Evolutionary conservation across 2,797 vertebrate species (phyloP), one percentile per base, ranked within the genome.

Genomic region (Chelidonichthys spinosus): DNA sequence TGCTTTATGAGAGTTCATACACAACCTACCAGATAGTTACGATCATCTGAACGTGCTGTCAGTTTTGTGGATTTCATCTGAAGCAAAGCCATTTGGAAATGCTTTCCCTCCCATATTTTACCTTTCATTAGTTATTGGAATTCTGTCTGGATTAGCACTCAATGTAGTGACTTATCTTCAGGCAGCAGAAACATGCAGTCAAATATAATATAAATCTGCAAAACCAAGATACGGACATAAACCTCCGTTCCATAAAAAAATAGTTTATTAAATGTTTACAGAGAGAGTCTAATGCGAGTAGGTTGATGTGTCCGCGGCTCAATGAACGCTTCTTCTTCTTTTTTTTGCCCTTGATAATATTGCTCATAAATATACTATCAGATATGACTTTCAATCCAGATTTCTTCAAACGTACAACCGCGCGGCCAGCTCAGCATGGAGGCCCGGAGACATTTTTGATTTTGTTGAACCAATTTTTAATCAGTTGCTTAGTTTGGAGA

Each of bases 251-350:
- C 54, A 63, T 78, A 69, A 85, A 54, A 54, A 84, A 50, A 76
- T 39, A 42, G 18, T 63, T 86, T 78, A 74, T 77, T 86, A 81
- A 74, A 85, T 82, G 75, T 78, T 81, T 81, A 84, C 40, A 4
- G 65, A 69, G 60, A 65, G 50, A 47, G 54, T 55, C 75, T 69
- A 37, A 64, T 61, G 58, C 63, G 47, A 79, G 64, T 25, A 43
- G 44, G 25, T 70, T 55, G 56, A 37, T 76, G 64, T 43, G 37
- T 81, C 67, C 13, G 14, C 7, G 39, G 47, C 39, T 63, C 32
- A 81, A 68, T 44, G 55, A 72, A 76, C 73, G n/a, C 33, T 52
- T 46, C 25, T 25, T 25, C 25, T 25, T 47, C 36, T 47, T 79
- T 53, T 69, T 49, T 63, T 35, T 39, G 33, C 36, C 7, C 52